Base-by-base conservation (phyloP, 2,797 vertebrate genomes). In the Gymnothorax javanicus region DNA sequence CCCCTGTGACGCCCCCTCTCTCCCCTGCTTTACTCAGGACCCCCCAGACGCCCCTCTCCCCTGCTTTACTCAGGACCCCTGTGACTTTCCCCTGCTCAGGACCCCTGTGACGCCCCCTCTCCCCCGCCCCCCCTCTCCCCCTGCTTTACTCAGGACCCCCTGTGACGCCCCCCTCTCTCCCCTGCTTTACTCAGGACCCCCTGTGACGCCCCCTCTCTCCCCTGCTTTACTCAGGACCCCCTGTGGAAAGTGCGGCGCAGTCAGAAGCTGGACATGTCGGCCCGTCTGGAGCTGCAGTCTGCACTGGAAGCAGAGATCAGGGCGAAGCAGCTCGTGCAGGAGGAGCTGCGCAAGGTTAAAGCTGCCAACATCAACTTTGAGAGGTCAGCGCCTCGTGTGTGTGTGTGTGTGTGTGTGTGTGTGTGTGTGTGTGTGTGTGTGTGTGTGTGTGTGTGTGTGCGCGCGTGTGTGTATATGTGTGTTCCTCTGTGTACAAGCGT, bases 231-330 rank as follows among this genome's bases (percentile, higher is more conserved):
- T 60, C 91, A 99, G 98, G 98, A 99, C 91, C 98, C 98, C 0
- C 95, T 99, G 58, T 99, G 98, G 98, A 99, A 99, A 91, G 97
- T 98, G 52, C 97, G 98, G 0, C 98, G 98, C 86, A 99, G 98
- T 87, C 98, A 99, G 94, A 99, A 99, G 94, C 89, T 99, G 93
- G 98, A 99, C 94, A 99, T 99, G 98, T 99, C 98, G 0, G 98
- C 97, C 0, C 96, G 98, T 0, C 94, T 99, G 88, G 98, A 99
- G 87, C 92, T 99, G 52, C 98, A 99, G 91, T 99, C 98, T 0
- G 98, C 98, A 0, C 95, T 99, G 15, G 98, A 99, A 4, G 97
- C 98, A 0, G 98, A 99, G 94, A 97, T 99, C 91, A 95, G 97
- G 91, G 98, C 98, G 94, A 99, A 99, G 82, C 98, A 99, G 88